Evolutionary conservation across 2,113 vertebrate genomes (phyloP), one percentile per base, ranked within the genome.

Genomic region (Colius striatus): DNA sequence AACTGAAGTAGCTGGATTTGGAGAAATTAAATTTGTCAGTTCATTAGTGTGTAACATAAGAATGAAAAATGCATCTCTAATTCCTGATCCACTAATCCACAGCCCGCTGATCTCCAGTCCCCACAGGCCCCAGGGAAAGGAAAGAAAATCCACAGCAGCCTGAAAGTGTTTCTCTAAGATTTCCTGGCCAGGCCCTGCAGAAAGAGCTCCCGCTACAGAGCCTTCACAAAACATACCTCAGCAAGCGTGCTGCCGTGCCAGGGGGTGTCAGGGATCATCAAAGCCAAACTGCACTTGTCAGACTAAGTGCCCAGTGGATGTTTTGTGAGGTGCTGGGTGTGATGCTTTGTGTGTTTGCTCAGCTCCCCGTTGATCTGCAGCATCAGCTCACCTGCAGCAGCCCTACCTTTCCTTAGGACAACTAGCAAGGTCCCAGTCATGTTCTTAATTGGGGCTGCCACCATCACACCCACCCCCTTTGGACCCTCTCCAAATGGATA

Each of bases 41-140:
- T 97, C 92, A 95, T 96, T 96, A 97, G 93, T 26, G 90, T 95
- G 85, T 58, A 94, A 96, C 88, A 30, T 34, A 92, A 86, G 83
- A 92, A 96, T 57, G 80, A 87, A 82, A 95, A 94, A 87, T 16
- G 62, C 74, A 84, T 92, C 92, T 92, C 77, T 92, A 95, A 91
- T 92, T 79, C 92, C 81, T 87, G 84, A 96, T 93, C 80, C 13
- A 0, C 66, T 96, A 94, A 97, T 96, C 96, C 90, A 85, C 79
- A 90, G 90, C 90, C 87, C 38, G 0, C 91, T 65, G 57, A 65
- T 92, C 82, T 89, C 65, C 92, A 96, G 63, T 38, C 72, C 90
- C 71, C 65, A 27, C 32, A 36, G 60, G 62, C 74, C 86, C 90
- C 70, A 67, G 92, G 60, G 94, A 71, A 80, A 62, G 65, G 47